Percentiles rank a stretch among this genome's conserved stretches.
These are phyloP conservation scores for Lampropteryx suffumata DNA, from an alignment of 2,888 invertebrate genomes.

Conservation along the genomic window DNA sequence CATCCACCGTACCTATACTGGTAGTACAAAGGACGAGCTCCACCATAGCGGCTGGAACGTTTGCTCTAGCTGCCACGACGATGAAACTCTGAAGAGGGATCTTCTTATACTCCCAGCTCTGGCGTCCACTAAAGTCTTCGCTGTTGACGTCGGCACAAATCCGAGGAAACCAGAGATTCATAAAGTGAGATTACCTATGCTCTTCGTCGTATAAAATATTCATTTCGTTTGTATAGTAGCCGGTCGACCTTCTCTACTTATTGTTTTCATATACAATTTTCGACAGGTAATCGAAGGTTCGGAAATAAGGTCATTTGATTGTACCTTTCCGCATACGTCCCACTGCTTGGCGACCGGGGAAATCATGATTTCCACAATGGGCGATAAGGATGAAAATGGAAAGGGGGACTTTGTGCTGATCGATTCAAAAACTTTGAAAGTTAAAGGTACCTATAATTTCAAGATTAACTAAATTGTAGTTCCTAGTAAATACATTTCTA, in stretches of 20 bases:
- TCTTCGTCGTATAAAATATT: too few relatives aligned
- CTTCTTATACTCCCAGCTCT: conserved; percentile 92
- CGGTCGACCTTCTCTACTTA: too few relatives aligned
- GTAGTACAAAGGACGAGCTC: conserved; percentile 91
- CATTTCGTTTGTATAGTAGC: too few relatives aligned
- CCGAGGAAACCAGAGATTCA: conserved; percentile 87
- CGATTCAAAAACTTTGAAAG: conserved; percentile 90
- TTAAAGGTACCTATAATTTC: conserved; percentile 82
- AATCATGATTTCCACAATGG: conserved; percentile 97
- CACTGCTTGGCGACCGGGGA: conserved; percentile 97
- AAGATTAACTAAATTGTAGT: too few relatives aligned
- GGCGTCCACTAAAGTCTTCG: conserved; percentile 91
- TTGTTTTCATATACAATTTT: conserved; percentile 24
- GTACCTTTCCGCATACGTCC: conserved; percentile 95
- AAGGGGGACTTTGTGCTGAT: conserved; percentile 94
- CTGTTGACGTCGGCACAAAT: conserved; percentile 90
- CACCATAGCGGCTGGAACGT: conserved; percentile 99
- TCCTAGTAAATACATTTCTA: too few relatives aligned
- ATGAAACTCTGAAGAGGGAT: conserved; percentile 84
- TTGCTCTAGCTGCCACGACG: conserved; percentile 94
- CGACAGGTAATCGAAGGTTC: conserved; percentile 84
- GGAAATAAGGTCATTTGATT: conserved; percentile 88
- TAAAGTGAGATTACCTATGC: too few relatives aligned
- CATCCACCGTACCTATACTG: conserved; percentile 92
- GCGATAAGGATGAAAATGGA: conserved; percentile 92